Base-by-base conservation (phyloP, 2,797 vertebrate species). In the Hemitrygon akajei region DNA sequence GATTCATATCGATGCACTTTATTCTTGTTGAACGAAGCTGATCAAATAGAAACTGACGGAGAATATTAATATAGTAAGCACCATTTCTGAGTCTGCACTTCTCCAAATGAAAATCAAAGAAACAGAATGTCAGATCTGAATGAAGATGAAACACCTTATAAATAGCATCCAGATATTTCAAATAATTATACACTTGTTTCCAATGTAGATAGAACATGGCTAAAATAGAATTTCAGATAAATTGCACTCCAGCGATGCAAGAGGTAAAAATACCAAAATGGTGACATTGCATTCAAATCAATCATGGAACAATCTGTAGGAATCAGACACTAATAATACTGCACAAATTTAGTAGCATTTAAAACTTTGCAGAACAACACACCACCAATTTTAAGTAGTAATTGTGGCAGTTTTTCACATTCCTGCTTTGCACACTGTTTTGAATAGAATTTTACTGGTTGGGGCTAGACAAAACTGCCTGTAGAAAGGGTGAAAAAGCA, bases 181-280 rank as follows among this genome's bases (percentile, higher is more conserved):
- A 89, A 89, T 69, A 66, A 89, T 89, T 66, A 89, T 69, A 89
- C 58, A 66, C 86, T 89, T 16, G 12, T 34, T 89, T 63, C 60
- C 86, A 89, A 69, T 37, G 18, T 69, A 89, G 86, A 89, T 10
- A 22, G n/a, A 69, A 22, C n/a, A 66, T 7, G 18, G 60, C 86
- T 89, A 14, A 63, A 89, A 89, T 22, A 22, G 86, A 89, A 89
- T 89, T 89, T 89, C 60, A 66, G n/a, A 89, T 60, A 89, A 89
- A 69, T 69, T 37, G 60, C 34, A 69, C 86, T 89, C 60, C 60
- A 89, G n/a, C 34, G 60, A 66, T 66, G 60, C 60, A 37, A 20
- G n/a, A 89, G 86, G 86, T 89, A 89, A 89, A 89, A 89, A 89
- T 89, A 89, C 30, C 86, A 89, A 89, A 34, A 66, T 60, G 60